Evolutionary conservation across 2,888 invertebrate species (phyloP), one percentile per base, ranked within the genome.

Genomic region (Dicyrtomina minuta): DNA sequence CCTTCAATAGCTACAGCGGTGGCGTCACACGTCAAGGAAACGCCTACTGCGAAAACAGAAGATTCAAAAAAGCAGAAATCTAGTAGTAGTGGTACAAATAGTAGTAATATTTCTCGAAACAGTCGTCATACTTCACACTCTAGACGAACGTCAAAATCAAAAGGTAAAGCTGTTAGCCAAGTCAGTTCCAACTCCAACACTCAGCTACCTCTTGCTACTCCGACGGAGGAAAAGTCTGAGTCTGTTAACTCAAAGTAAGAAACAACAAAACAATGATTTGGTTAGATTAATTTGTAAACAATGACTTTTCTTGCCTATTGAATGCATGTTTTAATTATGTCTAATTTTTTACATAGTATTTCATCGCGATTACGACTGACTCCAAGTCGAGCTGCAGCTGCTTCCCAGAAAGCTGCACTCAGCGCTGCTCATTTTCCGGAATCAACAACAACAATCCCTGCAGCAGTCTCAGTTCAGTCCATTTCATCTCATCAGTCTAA

Each of bases 371-470:
- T 78, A 55, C 72, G 78, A 4, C 61, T 72, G 27, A 76, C 76
- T 24, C 75, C 78, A 6, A 75, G 78, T 58, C 68, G 78, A 43
- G 78, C 76, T 69, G 76, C 78, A 39, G 76, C 77, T 43, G 77
- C 77, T 53, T 73, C 76, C 24, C 74, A 73, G 39, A 73, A 71
- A 68, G 73, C 73, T 60, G 71, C 72, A 39, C 71, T 70, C 33
- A 62, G 69, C n/a, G 72, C 72, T 24, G 66, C 71, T 24, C 68
- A 12, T 6, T 4, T 6, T 46, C 41, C 46, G 51, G 17, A 12
- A 46, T 22, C 5, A 46, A 41, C 41, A 41, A 22, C 6, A 46
- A 46, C n/a, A n/a, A 46, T 20, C 15, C 33, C 73, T 5, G 53
- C 71, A 44, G 17, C 53, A 20, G 44, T 68, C 1, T 27, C 68